Conservation (phyloP, 2,113 vertebrate genomes). For the Psilopogon haemacephalus region DNA sequence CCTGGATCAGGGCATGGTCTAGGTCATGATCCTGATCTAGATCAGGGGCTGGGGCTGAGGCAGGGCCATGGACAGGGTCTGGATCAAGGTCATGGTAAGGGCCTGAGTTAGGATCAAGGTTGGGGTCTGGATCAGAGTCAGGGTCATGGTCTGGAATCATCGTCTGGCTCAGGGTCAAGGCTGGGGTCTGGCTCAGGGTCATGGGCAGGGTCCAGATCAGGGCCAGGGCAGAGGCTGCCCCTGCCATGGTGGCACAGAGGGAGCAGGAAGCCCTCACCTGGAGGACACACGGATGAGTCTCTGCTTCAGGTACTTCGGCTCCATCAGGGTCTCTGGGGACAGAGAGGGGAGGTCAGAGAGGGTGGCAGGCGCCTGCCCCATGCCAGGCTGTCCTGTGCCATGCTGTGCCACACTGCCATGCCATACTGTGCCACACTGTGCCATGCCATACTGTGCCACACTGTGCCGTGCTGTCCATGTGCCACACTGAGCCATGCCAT, state of each 20-base stretch:
- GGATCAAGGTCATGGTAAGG: too few species aligned
- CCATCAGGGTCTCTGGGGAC: constrained; percentile 16
- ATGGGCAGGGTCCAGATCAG: neutral
- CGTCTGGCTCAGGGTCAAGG: too few species aligned
- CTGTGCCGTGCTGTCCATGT: accelerated
- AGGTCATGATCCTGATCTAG: too few species aligned
- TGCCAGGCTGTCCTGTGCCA: neutral
- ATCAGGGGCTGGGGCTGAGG: too few species aligned
- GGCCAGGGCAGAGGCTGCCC: accelerated
- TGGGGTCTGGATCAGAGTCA: too few species aligned
- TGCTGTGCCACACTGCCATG: too few species aligned
- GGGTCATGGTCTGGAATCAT: too few species aligned
- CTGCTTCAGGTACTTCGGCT: constrained; percentile 70
- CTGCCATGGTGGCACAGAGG: accelerated
- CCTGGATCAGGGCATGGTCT: too few species aligned
- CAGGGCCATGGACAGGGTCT: too few species aligned
- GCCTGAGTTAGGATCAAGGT: too few species aligned
- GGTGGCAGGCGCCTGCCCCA: accelerated
- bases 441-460: neutral
- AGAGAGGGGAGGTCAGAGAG: neutral
- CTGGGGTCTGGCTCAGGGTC: too few species aligned
- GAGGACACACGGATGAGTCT: constrained; percentile 75
- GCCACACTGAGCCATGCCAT: too few species aligned
- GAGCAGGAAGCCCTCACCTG: constrained; percentile 21
- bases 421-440: accelerated